Evolutionary conservation across 2,113 vertebrate species (phyloP).

Genomic region (Canis aureus): DNA sequence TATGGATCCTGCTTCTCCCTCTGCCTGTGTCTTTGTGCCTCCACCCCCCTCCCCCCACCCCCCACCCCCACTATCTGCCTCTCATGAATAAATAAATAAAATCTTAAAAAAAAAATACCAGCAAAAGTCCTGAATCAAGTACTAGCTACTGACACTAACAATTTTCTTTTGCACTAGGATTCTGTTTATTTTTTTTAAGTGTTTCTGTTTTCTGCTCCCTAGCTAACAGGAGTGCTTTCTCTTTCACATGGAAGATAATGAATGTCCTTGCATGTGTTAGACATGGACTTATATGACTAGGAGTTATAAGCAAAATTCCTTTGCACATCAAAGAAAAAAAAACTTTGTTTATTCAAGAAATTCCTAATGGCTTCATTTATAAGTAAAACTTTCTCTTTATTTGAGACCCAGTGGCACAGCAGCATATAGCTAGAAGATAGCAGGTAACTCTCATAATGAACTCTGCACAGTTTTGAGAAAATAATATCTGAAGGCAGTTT

Average conservation of each 20-base stretch:
- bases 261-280: conserved; percentile 49
- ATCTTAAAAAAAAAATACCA: neutral
- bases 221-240: conserved; percentile 56
- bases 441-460: conserved; percentile 81
- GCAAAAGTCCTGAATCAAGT: conserved; percentile 30
- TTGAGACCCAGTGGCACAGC: conserved; percentile 68
- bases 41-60: too few species aligned
- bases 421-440: conserved; percentile 61
- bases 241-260: conserved; percentile 63
- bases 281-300: conserved; percentile 63
- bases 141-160: conserved; percentile 8
- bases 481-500: conserved; percentile 77
- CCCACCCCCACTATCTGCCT: too few species aligned
- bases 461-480: conserved; percentile 80
- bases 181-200: neutral
- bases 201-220: conserved; percentile 28
- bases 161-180: neutral
- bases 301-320: conserved; percentile 76
- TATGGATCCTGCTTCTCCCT: too few species aligned
- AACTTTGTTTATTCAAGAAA: conserved; percentile 79
- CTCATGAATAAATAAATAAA: too few species aligned
- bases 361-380: conserved; percentile 81
- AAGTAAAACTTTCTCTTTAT: conserved; percentile 77
- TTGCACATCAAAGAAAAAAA: conserved; percentile 77
- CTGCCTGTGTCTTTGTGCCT: too few species aligned